Evolutionary conservation across 2,888 invertebrate genomes (phyloP), one percentile per base, ranked within the genome.

Genomic region (Stomorhina lunata): DNA sequence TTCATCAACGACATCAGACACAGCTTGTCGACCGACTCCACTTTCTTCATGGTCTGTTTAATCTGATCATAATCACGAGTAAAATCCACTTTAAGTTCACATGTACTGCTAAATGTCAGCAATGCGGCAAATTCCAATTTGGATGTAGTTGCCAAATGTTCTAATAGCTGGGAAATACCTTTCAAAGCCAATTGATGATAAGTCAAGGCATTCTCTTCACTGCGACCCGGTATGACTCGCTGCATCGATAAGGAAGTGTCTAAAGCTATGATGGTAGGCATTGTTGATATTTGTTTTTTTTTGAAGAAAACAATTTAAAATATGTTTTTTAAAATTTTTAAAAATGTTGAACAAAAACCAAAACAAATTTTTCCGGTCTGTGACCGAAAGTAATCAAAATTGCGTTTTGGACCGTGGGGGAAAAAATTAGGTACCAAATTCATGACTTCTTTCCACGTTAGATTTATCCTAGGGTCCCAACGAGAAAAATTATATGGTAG

Each of bases 1-100:
- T 94, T 93, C 2, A 98, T 92, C 59, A 96, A 96, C 5, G 94
- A 93, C 88, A 96, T 95, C 79, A 98, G 93, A 87, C 95, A 95
- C 0, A 98, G 96, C 90, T 96, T 96, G 88, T 98, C 98, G 87
- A 95, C 95, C 86, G 96, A 95, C 83, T 97, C 96, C 6, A 97
- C 92, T 80, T 94, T 94, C 81, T 94, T 93, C 1, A 98, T 91
- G 85, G 96, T 95, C 17, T 93, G 92, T 85, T 95, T 94, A 81
- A 98, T 95, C 34, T 92, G 92, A 81, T 96, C 96, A 90, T 96
- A 96, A 87, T 98, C 98, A 76, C 98, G 92, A 0, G 98, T 98
- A 88, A 98, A 99, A 17, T 95, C 94, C 43, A 95, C 95, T 34
- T 95, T 93, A 68, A 96, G 93, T 92, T 92, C 91, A 27, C 87